Evolutionary conservation across 2,888 invertebrate genomes (phyloP), one percentile per base, ranked within the genome.

Genomic region (Adineta ricciae): DNA sequence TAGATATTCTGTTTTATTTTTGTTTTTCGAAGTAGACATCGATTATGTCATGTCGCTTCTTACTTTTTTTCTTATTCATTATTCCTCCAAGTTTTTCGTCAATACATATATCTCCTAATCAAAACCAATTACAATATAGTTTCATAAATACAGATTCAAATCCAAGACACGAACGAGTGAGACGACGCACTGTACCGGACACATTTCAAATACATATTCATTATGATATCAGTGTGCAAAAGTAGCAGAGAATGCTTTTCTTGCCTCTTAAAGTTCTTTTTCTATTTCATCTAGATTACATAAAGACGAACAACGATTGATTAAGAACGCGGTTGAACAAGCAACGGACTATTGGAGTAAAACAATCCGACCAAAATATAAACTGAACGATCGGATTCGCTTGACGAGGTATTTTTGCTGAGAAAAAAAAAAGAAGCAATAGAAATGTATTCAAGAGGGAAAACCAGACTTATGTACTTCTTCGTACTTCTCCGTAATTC

Each of bases 1-100:
- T 64, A 64, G 64, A 64, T 50, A 5, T 46, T 46, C 11, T 11
- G 5, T 64, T 64, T 64, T 32, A 19, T 36, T 64, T 32, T 64
- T 24, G 14, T 32, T 21, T 32, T 56, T 54, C 41, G 72, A 50
- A 49, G 21, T 46, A n/a, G 84, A 50, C 52, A 56, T 52, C n/a
- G 54, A 85, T 32, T 46, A 64, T 41, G 73, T 64, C 38, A 41
- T 78, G 46, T 84, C n/a, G n/a, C 83, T 41, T 73, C 46, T 83
- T 56, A 36, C 38, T 84, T 83, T 86, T 86, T 54, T 52, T 85
- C 78, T 16, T 41, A 36, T 83, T 86, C 83, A 73, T 72, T 46
- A 32, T 41, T 84, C 83, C 86, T 82, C 11, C 36, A 5, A 52
- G 64, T 73, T 38, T n/a, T 82, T 36, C n/a, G 83, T 83, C 64